These are phyloP conservation scores for Thermophis baileyi DNA, from an alignment of 2,113 vertebrate genomes.

Conservation along the genomic window DNA sequence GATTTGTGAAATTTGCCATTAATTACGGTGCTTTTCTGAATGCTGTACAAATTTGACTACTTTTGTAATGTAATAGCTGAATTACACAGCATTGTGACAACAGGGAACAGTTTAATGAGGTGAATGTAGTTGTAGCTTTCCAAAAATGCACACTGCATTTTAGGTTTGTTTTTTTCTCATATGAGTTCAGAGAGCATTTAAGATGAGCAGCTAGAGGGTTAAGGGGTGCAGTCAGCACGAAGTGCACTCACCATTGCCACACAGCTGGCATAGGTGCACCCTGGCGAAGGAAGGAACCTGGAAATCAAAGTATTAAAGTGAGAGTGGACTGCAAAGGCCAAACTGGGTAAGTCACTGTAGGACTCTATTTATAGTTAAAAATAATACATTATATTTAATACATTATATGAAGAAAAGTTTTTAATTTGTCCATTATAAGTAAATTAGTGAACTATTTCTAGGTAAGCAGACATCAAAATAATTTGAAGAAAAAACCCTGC, in stretches of 20 bases:
- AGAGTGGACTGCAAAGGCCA: conserved; percentile 86
- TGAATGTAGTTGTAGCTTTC: conserved; percentile 80
- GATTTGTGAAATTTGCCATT: conserved; percentile 60
- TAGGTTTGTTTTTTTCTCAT: conserved; percentile 64
- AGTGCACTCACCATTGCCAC: conserved; percentile 73
- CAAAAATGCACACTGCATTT: conserved; percentile 70
- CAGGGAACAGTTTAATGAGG: conserved; percentile 88
- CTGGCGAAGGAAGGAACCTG: conserved; percentile 63
- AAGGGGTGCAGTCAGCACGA: conserved; percentile 77
- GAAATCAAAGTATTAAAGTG: conserved; percentile 67
- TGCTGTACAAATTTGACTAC: conserved; percentile 61
- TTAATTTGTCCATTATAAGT: background rate
- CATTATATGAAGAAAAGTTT: background rate
- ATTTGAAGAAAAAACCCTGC: background rate
- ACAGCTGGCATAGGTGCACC: conserved; percentile 59
- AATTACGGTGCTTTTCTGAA: conserved; percentile 69
- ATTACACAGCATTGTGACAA: conserved; percentile 57
- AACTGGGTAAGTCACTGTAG: conserved; percentile 74
- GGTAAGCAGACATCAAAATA: background rate
- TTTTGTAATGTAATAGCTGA: conserved; percentile 69
- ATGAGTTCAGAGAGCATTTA: conserved; percentile 74
- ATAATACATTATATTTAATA: background rate
- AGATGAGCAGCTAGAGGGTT: conserved; percentile 87
- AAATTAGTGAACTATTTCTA: background rate
- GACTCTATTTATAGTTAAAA: background rate